phyloP scores from a whole-genome alignment of 1,140 invertebrate genomes.

The Rhopalosiphum maidis region DNA sequence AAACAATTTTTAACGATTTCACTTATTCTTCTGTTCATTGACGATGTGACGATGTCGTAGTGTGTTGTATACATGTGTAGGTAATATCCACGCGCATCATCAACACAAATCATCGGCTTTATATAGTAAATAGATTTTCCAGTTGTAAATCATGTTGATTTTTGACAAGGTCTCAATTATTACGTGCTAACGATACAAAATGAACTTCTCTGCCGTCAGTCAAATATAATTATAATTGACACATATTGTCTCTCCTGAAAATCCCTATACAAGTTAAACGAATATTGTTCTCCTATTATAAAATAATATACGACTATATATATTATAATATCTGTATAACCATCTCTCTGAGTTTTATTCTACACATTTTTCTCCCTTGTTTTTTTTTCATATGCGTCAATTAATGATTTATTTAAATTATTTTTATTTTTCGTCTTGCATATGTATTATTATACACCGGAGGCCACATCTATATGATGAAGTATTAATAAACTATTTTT shows the following conservation, averaged over 20 bases:
- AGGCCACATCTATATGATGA: background rate
- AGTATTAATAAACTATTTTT: constrained; percentile 7
- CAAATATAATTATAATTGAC: constrained; percentile 41
- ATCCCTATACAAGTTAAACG: background rate
- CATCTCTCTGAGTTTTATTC: background rate
- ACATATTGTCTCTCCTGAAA: constrained; percentile 5
- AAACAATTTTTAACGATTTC: constrained; percentile 5
- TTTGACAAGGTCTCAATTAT: constrained; percentile 43
- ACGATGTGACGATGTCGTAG: background rate
- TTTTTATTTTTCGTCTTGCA: background rate
- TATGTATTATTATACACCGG: background rate
- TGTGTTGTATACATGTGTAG: too few species aligned
- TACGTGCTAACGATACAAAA: constrained; percentile 16
- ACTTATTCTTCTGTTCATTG: background rate
- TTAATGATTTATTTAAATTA: constrained; percentile 26
- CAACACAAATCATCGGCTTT: background rate
- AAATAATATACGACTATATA: background rate
- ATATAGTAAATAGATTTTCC: constrained; percentile 13
- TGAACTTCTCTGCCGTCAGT: constrained; percentile 22
- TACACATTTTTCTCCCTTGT: background rate
- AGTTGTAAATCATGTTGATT: background rate
- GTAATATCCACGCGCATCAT: background rate
- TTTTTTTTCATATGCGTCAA: background rate
- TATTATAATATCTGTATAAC: background rate
- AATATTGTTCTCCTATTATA: background rate